These are phyloP conservation scores for Centrocercus urophasianus DNA, from an alignment of 2,113 vertebrate genomes.

Conservation along the genomic window DNA sequence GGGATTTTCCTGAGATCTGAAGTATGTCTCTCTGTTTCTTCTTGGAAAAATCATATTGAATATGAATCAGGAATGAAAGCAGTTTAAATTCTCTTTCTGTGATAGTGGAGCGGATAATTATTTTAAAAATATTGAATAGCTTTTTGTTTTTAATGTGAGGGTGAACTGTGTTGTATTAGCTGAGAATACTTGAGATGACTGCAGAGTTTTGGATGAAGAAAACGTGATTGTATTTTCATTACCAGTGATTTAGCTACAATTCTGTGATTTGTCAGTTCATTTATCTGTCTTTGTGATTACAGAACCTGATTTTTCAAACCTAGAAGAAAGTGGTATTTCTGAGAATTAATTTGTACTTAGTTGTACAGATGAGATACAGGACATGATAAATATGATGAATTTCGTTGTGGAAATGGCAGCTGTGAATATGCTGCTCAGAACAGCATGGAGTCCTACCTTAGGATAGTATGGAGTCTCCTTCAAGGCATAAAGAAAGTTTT, in stretches of 20 bases:
- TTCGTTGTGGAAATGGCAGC: neutral
- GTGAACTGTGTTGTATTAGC: neutral
- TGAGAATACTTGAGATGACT: neutral
- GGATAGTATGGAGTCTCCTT: neutral
- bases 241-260: neutral
- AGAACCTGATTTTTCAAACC: neutral
- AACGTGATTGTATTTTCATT: neutral
- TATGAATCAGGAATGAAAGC: neutral
- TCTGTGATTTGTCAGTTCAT: neutral
- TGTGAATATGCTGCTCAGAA: neutral
- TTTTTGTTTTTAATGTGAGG: neutral
- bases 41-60: neutral
- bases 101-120: neutral
- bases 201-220: neutral
- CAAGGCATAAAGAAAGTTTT: conserved; percentile 47
- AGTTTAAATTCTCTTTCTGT: neutral
- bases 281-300: neutral
- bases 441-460: neutral
- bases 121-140: neutral
- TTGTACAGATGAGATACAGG: neutral
- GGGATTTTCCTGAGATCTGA: neutral
- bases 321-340: neutral
- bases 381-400: neutral
- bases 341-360: neutral
- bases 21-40: neutral